These are phyloP conservation scores for Hyles lineata DNA, from an alignment of 2,888 invertebrate genomes.

Conservation along the genomic window DNA sequence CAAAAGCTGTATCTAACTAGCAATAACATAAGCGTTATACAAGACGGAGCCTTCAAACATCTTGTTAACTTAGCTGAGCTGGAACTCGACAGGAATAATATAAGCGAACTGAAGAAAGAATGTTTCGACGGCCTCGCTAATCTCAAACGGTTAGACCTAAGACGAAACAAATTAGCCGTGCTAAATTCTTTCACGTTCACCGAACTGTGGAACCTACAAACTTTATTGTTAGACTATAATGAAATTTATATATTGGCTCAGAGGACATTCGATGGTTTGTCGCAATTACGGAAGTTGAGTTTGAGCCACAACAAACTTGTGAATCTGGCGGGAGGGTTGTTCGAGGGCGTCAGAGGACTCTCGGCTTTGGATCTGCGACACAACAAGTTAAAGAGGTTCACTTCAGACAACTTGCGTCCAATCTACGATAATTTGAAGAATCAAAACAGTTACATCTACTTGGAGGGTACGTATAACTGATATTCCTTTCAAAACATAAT, in stretches of 20 bases:
- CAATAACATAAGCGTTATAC: conserved; percentile 93
- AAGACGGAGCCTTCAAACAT: conserved; percentile 92
- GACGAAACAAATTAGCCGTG: conserved; percentile 89
- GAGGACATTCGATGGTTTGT: conserved; percentile 90
- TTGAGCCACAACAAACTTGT: conserved; percentile 91
- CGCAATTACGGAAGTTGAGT: conserved; percentile 88
- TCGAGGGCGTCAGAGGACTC: conserved; percentile 89
- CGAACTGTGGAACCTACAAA: conserved; percentile 89
- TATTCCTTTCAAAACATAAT: background rate
- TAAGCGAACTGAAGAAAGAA: conserved; percentile 90
- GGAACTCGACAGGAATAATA: conserved; percentile 91
- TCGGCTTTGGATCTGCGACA: conserved; percentile 90
- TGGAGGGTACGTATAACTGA: conserved; percentile 87
- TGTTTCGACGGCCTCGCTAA: conserved; percentile 91
- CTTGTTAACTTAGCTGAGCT: conserved; percentile 90
- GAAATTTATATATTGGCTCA: conserved; percentile 89
- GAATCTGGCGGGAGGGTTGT: conserved; percentile 87
- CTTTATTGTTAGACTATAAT: conserved; percentile 89
- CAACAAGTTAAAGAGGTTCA: conserved; percentile 90
- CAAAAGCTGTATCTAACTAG: conserved; percentile 92
- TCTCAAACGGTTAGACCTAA: conserved; percentile 89
- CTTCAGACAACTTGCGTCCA: conserved; percentile 89
- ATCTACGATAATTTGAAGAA: conserved; percentile 91
- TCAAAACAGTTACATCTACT: conserved; percentile 88
- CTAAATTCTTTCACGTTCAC: conserved; percentile 92